Conservation (phyloP, 2,113 vertebrate species). For the Brachyhypopomus gauderio region DNA sequence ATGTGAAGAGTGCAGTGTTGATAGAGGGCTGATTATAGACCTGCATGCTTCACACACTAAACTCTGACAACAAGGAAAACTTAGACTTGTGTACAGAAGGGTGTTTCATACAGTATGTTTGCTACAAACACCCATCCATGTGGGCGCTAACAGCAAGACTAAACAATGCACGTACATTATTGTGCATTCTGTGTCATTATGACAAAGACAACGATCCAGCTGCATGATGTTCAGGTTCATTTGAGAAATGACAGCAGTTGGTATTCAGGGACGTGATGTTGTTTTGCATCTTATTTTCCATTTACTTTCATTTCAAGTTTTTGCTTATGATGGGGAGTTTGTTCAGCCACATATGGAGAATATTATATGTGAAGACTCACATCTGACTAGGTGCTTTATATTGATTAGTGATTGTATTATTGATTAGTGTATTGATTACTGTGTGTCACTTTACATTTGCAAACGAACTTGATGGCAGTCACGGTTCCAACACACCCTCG, state of each 20-base stretch:
- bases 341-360: slow-evolving; percentile 1
- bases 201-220: not conserved
- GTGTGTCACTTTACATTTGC: slow-evolving; percentile 55
- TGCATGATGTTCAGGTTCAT: slow-evolving; percentile 21
- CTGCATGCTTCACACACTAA: not conserved
- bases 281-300: not conserved
- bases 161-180: slow-evolving; percentile 31
- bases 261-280: slow-evolving; percentile 25
- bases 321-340: slow-evolving; percentile 3
- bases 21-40: slow-evolving; percentile 7
- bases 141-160: slow-evolving; percentile 23
- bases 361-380: slow-evolving; percentile 20
- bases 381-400: slow-evolving; percentile 40
- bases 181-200: slow-evolving; percentile 12
- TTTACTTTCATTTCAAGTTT: slow-evolving; percentile 11
- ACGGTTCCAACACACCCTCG: slow-evolving; percentile 10
- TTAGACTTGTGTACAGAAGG: not conserved
- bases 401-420: slow-evolving; percentile 21
- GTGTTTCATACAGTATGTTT: not conserved
- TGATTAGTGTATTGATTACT: slow-evolving; percentile 28
- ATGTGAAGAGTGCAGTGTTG: not conserved
- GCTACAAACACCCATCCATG: not conserved
- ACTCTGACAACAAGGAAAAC: slow-evolving; percentile 7
- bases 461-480: slow-evolving; percentile 27
- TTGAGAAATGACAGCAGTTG: not conserved